Evolutionary conservation across 2,797 vertebrate genomes (phyloP), one percentile per base, ranked within the genome.

Genomic region (Sylvilagus floridanus): DNA sequence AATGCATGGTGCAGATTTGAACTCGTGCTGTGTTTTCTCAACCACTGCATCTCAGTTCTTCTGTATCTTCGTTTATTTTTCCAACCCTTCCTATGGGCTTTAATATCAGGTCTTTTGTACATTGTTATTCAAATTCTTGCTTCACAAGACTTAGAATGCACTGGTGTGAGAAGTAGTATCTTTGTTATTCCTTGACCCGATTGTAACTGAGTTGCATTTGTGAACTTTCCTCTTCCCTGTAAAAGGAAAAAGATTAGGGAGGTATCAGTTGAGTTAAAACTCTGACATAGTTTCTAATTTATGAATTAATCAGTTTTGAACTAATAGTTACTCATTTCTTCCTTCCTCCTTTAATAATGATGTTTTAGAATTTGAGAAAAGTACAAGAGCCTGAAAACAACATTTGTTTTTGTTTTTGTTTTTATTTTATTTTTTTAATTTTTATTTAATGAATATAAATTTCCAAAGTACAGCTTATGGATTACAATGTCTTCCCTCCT

Each of bases 301-400:
- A 83, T 52, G 77, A 47, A 47, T 47, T 47, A 47, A 54, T 76
- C 17, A 4, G 22, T 81, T 50, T 28, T 71, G 8, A 73, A 30
- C 37, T 65, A 88, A 63, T 26, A 72, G 57, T 66, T 47, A 5
- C 60, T 90, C 21, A 28, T 50, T 76, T 10, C 22, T 90, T 47
- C 16, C 8, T 77, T 77, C 30, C 19, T 90, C 32, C 7, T 93
- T 95, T 68, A 87, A 57, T 62, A 62, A 26, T 82, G 8, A 4
- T 60, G 60, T 30, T 84, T 90, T 76, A 32, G n/a, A 91, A 77
- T 73, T 91, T 90, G 13, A 92, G 19, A 72, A 89, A 93, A 86
- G 32, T 47, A 83, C 14, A 65, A 63, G 8, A 47, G 42, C 8
- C 42, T 47, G 42, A 47, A 47, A 47, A 47, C 42, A 47, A 47